These are phyloP conservation scores for Parambassis ranga DNA, from an alignment of 2,797 vertebrate genomes.

Conservation along the genomic window DNA sequence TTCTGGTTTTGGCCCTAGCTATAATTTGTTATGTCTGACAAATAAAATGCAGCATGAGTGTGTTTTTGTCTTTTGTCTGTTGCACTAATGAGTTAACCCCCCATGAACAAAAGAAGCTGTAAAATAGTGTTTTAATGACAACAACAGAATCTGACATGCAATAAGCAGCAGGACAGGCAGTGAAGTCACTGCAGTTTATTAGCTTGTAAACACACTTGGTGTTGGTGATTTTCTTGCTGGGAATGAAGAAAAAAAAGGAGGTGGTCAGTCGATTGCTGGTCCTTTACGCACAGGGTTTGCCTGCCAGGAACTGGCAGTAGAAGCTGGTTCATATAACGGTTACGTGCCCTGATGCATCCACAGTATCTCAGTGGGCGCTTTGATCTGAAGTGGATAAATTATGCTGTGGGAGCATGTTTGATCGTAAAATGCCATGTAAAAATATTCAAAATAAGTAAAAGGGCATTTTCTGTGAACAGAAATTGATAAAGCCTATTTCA, in stretches of 20 bases:
- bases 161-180: background rate
- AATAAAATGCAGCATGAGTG: too few species aligned
- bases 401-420: background rate
- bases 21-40: background rate
- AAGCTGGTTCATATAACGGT: background rate
- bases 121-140: constrained; percentile 3
- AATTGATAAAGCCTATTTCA: constrained; percentile 3
- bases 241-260: constrained; percentile 47
- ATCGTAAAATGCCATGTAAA: background rate
- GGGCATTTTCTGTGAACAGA: constrained; percentile 13
- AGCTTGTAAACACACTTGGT: constrained; percentile 20
- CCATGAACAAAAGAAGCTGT: background rate
- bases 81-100: too few species aligned
- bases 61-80: too few species aligned
- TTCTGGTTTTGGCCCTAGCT: background rate
- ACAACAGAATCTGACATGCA: background rate
- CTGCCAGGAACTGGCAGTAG: background rate
- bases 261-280: constrained; percentile 1
- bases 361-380: background rate
- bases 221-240: constrained; percentile 30
- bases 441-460: background rate
- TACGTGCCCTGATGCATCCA: background rate
- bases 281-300: background rate
- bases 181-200: background rate
- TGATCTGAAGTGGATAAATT: constrained; percentile 18